phyloP scores from a whole-genome alignment of 2,797 vertebrate species.

The Sebastes kiyomatsui region DNA sequence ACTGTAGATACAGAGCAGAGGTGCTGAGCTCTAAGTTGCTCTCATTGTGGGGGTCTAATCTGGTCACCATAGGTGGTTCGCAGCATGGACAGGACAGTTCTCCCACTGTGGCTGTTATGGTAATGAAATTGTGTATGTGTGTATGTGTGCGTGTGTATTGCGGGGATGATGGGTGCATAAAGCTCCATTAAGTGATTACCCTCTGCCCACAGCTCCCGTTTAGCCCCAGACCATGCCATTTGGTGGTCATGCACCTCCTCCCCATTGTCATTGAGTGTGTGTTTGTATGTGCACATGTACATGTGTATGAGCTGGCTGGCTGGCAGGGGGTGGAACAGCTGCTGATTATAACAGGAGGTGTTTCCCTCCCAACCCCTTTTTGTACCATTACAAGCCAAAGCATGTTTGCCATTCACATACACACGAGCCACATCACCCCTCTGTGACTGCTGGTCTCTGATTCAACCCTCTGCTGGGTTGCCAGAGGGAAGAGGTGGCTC shows the following conservation, averaged over 20 bases:
- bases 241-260: conserved; percentile 33
- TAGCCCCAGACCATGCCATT: conserved; percentile 41
- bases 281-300: not conserved
- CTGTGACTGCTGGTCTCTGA: conserved; percentile 28
- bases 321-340: conserved; percentile 16
- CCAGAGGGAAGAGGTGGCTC: conserved; percentile 34
- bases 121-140: conserved; percentile 15
- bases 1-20: conserved; percentile 9
- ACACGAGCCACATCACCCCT: not conserved
- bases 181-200: conserved; percentile 63
- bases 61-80: conserved; percentile 31
- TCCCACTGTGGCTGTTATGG: conserved; percentile 31
- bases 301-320: not conserved
- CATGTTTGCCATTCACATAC: conserved; percentile 1
- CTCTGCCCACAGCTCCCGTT: conserved; percentile 27
- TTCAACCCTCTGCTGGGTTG: conserved; percentile 33
- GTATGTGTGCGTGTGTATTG: conserved; percentile 3
- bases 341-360: conserved; percentile 39
- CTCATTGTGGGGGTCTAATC: conserved; percentile 36
- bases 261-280: conserved; percentile 2
- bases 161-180: conserved; percentile 27
- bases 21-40: conserved; percentile 31
- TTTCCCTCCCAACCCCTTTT: conserved; percentile 26
- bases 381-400: conserved; percentile 9
- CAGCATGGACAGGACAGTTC: conserved; percentile 1